These are phyloP conservation scores for Drosophila rubida DNA, from an alignment of 2,888 invertebrate genomes.

Conservation along the genomic window DNA sequence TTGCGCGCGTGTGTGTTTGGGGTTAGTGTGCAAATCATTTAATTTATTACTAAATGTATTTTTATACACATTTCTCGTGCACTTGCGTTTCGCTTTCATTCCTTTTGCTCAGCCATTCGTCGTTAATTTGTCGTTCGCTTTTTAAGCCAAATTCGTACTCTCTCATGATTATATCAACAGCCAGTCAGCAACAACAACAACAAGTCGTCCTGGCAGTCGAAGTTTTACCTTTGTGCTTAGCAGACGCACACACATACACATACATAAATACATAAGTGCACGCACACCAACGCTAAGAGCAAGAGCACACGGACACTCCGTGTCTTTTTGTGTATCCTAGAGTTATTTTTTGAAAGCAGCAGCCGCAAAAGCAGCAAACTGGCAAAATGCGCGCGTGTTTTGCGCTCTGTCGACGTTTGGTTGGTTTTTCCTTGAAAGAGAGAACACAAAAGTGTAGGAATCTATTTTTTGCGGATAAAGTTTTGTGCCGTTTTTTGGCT, in stretches of 20 bases:
- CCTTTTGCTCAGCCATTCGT: constrained; percentile 44
- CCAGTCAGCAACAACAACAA: constrained; percentile 44
- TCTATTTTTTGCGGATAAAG: constrained; percentile 73
- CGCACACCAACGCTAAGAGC: constrained; percentile 21
- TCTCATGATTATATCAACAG: constrained; percentile 69
- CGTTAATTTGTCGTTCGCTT: constrained; percentile 74
- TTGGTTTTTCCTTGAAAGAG: constrained; percentile 25
- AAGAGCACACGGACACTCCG: constrained; percentile 58
- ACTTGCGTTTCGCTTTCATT: constrained; percentile 55
- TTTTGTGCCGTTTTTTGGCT: constrained; percentile 45
- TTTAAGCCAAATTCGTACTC: constrained; percentile 69
- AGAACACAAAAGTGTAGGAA: constrained; percentile 53
- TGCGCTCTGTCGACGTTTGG: constrained; percentile 3
- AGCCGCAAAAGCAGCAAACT: constrained; percentile 41
- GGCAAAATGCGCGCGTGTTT: constrained; percentile 56
- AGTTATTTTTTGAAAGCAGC: constrained; percentile 77
- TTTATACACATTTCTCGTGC: constrained; percentile 70
- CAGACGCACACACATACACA: constrained; percentile 40
- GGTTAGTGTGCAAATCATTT: constrained; percentile 78
- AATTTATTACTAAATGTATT: constrained; percentile 78
- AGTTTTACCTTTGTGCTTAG: constrained; percentile 73
- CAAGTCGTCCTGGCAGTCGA: constrained; percentile 54
- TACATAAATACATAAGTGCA: constrained; percentile 9
- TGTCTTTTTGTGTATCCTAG: constrained; percentile 79
- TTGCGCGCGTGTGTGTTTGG: constrained; percentile 74